These are phyloP conservation scores for Phrynosoma blainvillii DNA, from an alignment of 2,113 vertebrate genomes.

Conservation along the genomic window DNA sequence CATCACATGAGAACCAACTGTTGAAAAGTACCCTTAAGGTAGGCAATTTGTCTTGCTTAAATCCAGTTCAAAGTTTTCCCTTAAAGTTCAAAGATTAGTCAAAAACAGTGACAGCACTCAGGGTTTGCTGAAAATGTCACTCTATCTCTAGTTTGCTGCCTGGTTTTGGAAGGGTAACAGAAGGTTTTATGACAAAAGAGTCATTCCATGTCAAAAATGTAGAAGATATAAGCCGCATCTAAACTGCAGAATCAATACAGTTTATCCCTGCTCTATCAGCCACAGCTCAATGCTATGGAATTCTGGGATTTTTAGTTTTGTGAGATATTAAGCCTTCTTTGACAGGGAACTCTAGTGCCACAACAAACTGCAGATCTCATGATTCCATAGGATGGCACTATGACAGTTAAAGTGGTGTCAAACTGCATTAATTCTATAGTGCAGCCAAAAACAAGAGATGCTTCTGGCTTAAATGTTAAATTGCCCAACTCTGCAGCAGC, in stretches of 20 bases:
- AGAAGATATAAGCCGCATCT: neutral
- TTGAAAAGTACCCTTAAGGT: neutral
- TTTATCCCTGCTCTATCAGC: too few species aligned
- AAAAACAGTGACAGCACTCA: neutral
- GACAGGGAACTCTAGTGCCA: too few species aligned
- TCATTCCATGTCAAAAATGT: neutral
- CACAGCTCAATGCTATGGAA: too few species aligned
- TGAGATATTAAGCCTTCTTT: too few species aligned
- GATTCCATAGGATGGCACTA: too few species aligned
- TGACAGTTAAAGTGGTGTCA: neutral
- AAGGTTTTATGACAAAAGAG: neutral
- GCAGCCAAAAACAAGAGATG: neutral
- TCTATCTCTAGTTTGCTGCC: neutral
- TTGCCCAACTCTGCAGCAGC: neutral
- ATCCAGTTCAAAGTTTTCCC: neutral
- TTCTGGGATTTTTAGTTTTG: too few species aligned
- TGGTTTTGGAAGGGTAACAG: neutral
- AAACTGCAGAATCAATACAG: too few species aligned
- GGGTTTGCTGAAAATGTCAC: neutral
- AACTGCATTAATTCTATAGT: too few species aligned
- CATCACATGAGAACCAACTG: neutral
- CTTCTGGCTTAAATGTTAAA: neutral
- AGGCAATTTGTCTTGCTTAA: neutral
- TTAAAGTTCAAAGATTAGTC: neutral
- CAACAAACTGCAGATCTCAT: too few species aligned